phyloP scores from a whole-genome alignment of 2,888 invertebrate species.

The Argyresthia goedartella region DNA sequence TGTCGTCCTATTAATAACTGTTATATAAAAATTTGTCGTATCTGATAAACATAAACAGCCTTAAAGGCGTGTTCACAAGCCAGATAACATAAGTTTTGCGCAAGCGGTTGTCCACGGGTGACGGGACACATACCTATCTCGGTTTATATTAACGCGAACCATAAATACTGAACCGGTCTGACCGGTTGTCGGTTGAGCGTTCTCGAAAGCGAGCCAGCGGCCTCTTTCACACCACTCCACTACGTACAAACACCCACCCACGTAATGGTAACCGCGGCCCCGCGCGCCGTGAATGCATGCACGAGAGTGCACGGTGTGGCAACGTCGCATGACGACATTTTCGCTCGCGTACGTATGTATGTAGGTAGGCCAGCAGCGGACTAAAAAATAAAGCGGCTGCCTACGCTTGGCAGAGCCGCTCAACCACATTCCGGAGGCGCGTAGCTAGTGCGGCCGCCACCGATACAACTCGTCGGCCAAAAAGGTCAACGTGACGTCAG shows the following conservation, averaged over 20 bases:
- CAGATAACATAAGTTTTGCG: conserved; percentile 36
- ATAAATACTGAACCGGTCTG: conserved; percentile 66
- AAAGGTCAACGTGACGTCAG: conserved; percentile 68
- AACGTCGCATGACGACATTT: conserved; percentile 74
- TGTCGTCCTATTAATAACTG: no score
- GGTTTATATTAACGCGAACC: conserved; percentile 64
- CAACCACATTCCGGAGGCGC: conserved; percentile 66
- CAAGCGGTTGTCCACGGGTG: conserved; percentile 52
- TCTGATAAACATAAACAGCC: no score
- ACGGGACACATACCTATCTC: conserved; percentile 59
- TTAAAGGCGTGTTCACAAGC: not conserved
- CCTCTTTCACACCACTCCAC: conserved; percentile 53
- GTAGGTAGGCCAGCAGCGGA: conserved; percentile 35
- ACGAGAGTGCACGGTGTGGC: conserved; percentile 56
- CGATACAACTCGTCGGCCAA: conserved; percentile 41
- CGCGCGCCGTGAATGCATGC: conserved; percentile 51
- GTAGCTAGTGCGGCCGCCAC: conserved; percentile 35
- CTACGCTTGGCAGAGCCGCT: conserved; percentile 65
- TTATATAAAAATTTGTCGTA: no score
- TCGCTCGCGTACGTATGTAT: conserved; percentile 68
- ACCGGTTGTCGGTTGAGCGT: conserved; percentile 67
- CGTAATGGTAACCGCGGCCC: conserved; percentile 47
- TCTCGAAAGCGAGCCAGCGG: conserved; percentile 67
- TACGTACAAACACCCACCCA: conserved; percentile 60
- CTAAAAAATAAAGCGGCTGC: conserved; percentile 63